phyloP scores from a whole-genome alignment of 2,888 invertebrate genomes.

The Athripsodes cinereus region DNA sequence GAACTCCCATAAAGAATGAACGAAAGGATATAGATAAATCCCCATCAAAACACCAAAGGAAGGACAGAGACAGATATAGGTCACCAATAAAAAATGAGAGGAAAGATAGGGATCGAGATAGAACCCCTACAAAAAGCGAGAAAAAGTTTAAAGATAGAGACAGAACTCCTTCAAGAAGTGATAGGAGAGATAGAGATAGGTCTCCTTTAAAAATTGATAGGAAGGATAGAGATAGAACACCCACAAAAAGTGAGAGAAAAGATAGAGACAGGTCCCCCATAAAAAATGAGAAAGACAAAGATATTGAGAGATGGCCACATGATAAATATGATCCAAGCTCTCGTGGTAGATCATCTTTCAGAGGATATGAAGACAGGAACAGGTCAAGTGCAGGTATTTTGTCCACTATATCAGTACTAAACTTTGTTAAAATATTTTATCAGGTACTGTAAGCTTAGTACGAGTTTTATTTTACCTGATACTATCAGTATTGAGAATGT shows the following conservation, averaged over 20 bases:
- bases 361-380: constrained; percentile 20
- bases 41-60: no score
- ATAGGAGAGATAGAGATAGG: constrained; percentile 23
- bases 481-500: no score
- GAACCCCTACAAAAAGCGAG: not conserved
- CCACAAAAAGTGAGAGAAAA: not conserved
- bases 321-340: constrained; percentile 31
- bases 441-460: no score
- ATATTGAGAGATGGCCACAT: constrained; percentile 31
- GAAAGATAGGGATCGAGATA: constrained; percentile 1
- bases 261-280: no score
- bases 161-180: constrained; percentile 33
- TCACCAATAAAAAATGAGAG: not conserved
- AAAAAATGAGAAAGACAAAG: constrained; percentile 18
- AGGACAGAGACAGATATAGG: not conserved
- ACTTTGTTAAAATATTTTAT: no score
- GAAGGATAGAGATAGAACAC: constrained; percentile 17
- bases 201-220: constrained; percentile 12
- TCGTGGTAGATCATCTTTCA: constrained; percentile 10
- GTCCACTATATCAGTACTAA: no score
- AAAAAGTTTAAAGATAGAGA: constrained; percentile 24
- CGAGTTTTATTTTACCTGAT: no score
- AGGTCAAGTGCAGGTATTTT: constrained; percentile 20
- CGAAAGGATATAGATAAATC: constrained; percentile 15
- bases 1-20: not conserved